Evolutionary conservation across 2,113 vertebrate species (phyloP).

Genomic region (Clarias gariepinus): DNA sequence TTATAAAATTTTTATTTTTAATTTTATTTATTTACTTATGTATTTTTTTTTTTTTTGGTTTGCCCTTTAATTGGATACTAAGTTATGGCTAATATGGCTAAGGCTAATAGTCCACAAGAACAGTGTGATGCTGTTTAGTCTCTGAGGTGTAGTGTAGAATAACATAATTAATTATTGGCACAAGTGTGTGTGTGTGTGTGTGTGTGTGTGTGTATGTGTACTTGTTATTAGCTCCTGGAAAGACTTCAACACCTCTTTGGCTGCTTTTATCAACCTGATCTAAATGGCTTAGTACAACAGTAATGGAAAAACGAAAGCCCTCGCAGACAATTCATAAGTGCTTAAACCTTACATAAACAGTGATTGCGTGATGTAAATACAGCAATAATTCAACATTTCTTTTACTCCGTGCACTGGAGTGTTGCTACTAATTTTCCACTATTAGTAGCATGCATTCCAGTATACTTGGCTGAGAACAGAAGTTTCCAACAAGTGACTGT

Average conservation of each 20-base stretch:
- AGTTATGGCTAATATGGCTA: background rate
- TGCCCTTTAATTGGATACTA: background rate
- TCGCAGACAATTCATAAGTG: conserved; percentile 22
- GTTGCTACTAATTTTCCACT: conserved; percentile 6
- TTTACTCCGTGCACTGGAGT: background rate
- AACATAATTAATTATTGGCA: conserved; percentile 25
- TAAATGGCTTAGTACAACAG: conserved; percentile 33
- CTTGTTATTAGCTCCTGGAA: conserved; percentile 29
- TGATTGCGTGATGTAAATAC: background rate
- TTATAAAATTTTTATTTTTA: background rate
- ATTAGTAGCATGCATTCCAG: background rate
- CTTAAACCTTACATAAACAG: conserved; percentile 22
- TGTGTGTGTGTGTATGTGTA: conserved; percentile 40
- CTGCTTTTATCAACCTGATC: conserved; percentile 40
- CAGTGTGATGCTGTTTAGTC: conserved; percentile 46
- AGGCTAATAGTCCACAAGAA: conserved; percentile 1
- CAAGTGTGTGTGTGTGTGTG: conserved; percentile 36
- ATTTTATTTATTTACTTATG: too few relatives aligned
- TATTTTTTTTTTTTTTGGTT: background rate
- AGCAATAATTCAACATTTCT: conserved; percentile 8
- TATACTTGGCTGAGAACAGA: background rate
- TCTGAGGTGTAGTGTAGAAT: conserved; percentile 53
- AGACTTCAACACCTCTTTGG: conserved; percentile 37
- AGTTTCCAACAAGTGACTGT: conserved; percentile 6
- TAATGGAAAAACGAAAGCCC: conserved; percentile 37